Evolutionary conservation across 2,888 invertebrate species (phyloP), one percentile per base, ranked within the genome.

Genomic region (Cephalotes varians): DNA sequence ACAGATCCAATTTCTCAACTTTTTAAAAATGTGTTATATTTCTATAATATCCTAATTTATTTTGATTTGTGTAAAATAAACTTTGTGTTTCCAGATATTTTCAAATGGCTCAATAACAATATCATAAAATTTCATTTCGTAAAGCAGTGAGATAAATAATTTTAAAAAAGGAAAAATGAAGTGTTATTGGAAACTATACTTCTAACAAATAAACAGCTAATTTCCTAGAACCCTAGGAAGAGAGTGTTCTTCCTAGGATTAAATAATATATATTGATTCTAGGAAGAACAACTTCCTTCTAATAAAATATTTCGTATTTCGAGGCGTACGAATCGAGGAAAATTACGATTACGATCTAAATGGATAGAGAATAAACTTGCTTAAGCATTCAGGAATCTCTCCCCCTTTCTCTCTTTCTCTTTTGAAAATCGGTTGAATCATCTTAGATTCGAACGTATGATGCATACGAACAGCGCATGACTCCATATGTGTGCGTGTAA

Each of bases 341-440:
- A 64, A 34, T 54, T 62, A 31, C 76, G 71, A 73, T 69, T 64
- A 71, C 40, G 60, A 37, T n/a, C 34, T 34, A 58, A 28, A 25
- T 25, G 25, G 6, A 25, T 25, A 58, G 21, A 62, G 60, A 81
- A 49, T 73, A 67, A 49, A 74, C 69, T 87, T 76, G 69, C 87
- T 65, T 79, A 34, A 84, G 54, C 60, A 72, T 64, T 58, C 60
- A 51, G 47, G 84, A 51, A 72, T 71, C 79, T 73, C 82, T 87
- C 86, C 54, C 84, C 84, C 88, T 90, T 82, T 87, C 86, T 89
- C 84, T 89, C 88, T 85, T 86, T 85, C 83, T 85, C 82, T 85
- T 67, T 54, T 72, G 65, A 79, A 85, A 89, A 85, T 86, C 87
- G 81, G 85, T 83, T 51, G 51, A 51, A 65, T 69, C 87, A 83